Evolutionary conservation across 1,140 invertebrate genomes (phyloP), one percentile per base, ranked within the genome.

Genomic region (Trachelipus rathkii): DNA sequence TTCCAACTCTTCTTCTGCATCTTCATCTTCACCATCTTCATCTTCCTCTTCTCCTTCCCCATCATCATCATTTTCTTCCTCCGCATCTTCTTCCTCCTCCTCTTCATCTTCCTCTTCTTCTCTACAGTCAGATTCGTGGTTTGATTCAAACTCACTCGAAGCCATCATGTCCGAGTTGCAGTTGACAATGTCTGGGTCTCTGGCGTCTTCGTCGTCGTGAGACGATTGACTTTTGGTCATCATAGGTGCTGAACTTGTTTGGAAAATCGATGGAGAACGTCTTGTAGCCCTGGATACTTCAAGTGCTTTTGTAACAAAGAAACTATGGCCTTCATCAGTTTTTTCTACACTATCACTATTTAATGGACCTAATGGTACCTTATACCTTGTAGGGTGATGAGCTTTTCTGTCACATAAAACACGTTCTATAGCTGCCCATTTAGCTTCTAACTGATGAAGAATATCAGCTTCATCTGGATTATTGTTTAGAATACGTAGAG

Each of bases 141-240:
- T 81, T 11, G 80, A 81, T 33, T 81, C 80, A 44, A 81, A 46
- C 43, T 81, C 80, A 75, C 80, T 81, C 72, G 80, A 81, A 10
- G 77, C 80, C 43, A 81, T 75, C 75, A 81, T 75, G 45, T 81
- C 80, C 43, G 80, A 78, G 53, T 81, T 78, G 11, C 77, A 46
- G 66, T 81, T 75, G 21, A 68, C 73, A 44, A 60, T 43, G 7
- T 67, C 73, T 21, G 23, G 73, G 19, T 45, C 60, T 23, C 50
- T 44, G 10, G 7, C 23, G 5, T 6, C 53, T 24, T 66, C 53
- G 19, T 75, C 53, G 44, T 74, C 73, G 21, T 75, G 60, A 6
- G 15, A n/a, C 46, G n/a, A 11, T 21, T 43, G 46, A 21, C 21
- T 75, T 33, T 46, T 75, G 24, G 24, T 24, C 44, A 75, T 68